Evolutionary conservation across 2,888 invertebrate species (phyloP).

Genomic region (Drosophila koepferae): DNA sequence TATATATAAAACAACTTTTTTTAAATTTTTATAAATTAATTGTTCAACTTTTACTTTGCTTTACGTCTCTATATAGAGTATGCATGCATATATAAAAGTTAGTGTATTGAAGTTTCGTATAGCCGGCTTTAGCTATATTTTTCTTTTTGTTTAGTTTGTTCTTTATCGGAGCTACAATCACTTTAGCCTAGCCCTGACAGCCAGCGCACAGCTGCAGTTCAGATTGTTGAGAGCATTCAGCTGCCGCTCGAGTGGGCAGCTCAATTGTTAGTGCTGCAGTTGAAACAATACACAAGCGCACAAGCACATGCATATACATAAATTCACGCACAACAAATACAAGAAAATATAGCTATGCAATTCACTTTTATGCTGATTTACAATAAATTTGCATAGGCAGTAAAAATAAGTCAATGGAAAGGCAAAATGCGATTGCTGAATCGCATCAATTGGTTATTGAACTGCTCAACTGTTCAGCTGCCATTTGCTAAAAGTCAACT

Average conservation of each 20-base stretch:
- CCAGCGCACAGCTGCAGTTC: slow-evolving; percentile 52
- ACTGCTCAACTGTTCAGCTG: slow-evolving; percentile 63
- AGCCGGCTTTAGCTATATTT: not conserved
- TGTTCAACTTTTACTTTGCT: not conserved
- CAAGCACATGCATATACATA: slow-evolving; percentile 11
- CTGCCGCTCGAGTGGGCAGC: slow-evolving; percentile 52
- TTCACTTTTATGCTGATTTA: slow-evolving; percentile 72
- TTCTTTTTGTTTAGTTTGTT: slow-evolving; percentile 10
- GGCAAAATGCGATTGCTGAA: slow-evolving; percentile 61
- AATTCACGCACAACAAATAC: not conserved
- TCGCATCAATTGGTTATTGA: slow-evolving; percentile 78
- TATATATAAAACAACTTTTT: too few species aligned
- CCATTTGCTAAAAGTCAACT: not conserved
- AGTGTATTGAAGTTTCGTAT: slow-evolving; percentile 4
- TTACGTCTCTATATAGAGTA: too few species aligned
- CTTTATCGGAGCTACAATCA: slow-evolving; percentile 51
- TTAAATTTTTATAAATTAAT: too few species aligned
- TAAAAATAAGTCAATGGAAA: slow-evolving; percentile 39
- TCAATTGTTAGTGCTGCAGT: slow-evolving; percentile 56
- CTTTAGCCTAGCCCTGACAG: slow-evolving; percentile 75
- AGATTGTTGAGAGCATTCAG: slow-evolving; percentile 27
- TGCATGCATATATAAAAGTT: not conserved
- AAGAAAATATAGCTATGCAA: slow-evolving; percentile 54
- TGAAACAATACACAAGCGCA: slow-evolving; percentile 28
- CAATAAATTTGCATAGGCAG: slow-evolving; percentile 45